These are phyloP conservation scores for Cheiracanthium punctorium DNA, from an alignment of 2,888 invertebrate genomes.

Conservation along the genomic window DNA sequence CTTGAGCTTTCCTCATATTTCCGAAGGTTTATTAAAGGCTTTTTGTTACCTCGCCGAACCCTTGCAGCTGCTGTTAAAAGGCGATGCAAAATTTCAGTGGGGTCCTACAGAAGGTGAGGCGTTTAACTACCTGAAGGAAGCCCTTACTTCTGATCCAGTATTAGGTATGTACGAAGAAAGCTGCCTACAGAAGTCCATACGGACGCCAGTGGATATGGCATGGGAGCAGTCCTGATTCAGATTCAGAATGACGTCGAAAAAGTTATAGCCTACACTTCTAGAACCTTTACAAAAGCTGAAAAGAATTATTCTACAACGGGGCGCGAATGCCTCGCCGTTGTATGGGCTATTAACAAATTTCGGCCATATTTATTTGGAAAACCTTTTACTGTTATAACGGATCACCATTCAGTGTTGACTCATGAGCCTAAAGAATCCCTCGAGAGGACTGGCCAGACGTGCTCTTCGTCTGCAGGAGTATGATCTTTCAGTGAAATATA, in stretches of 20 bases:
- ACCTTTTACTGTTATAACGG: conserved; percentile 71
- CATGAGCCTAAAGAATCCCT: conserved; percentile 75
- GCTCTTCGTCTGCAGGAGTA: conserved; percentile 75
- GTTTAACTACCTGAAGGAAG: conserved; percentile 34
- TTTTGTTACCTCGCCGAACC: conserved; percentile 7
- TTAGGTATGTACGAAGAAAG: conserved; percentile 72
- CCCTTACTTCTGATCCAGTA: conserved; percentile 67
- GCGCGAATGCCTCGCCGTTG: conserved; percentile 71
- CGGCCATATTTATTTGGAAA: conserved; percentile 71
- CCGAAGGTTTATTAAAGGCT: conserved; percentile 3
- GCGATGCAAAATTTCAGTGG: background rate
- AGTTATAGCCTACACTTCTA: background rate
- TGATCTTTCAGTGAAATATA: conserved; percentile 74
- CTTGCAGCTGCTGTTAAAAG: conserved; percentile 9
- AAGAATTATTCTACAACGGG: conserved; percentile 48
- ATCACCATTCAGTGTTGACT: conserved; percentile 74
- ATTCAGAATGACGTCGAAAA: background rate
- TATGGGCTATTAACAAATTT: conserved; percentile 72
- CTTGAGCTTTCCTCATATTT: conserved; percentile 17
- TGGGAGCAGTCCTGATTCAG: too few relatives aligned
- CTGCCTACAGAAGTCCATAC: conserved; percentile 8
- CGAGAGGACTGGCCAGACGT: conserved; percentile 77
- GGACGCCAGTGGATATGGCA: background rate
- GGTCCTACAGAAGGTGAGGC: background rate
- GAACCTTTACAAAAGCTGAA: conserved; percentile 4